Evolutionary conservation across 53 echinoderm and acorn worm species (phyloP), one percentile per base, ranked within the genome.

Genomic region (Holothuria leucospilota): DNA sequence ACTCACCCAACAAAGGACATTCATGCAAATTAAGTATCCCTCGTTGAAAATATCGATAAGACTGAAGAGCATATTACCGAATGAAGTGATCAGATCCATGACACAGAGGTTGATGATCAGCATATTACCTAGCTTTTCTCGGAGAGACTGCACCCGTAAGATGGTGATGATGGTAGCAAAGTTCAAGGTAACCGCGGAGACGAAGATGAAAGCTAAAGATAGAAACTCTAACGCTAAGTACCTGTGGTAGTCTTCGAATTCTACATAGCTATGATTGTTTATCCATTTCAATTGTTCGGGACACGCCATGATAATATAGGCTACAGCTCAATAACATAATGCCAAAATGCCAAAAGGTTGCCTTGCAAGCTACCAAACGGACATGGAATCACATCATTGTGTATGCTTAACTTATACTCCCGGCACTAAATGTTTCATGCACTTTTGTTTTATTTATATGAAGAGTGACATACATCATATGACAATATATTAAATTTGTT

Each of bases 1-100:
- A 80, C 80, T 59, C 59, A 80, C 80, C 38, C 59, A 21, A 59
- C 80, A 80, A 26, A 80, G 15, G 8, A 16, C 12, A 59, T 28
- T 4, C 6, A 16, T 7, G 34, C 68, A 83, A 6, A 83, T 24
- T 4, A 83, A 20, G 26, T 67, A 66, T 65, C 84, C 84, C 63
- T 83, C 68, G n/a, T 20, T 34, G 10, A 67, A 66, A 51, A 83
- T 39, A 83, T 83, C 84, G 25, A 66, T 46, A 20, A 66, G 10
- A 25, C 65, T 83, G 29, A 83, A 83, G 39, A 41, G 64, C 82
- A 82, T 82, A 63, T 63, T 82, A 1, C 61, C 82, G 16, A 82
- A 21, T 3, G 82, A 18, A 14, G 82, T 41, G 3, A 82, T 16
- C 12, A 82, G 63, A 65, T 82, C 82, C 64, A 82, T 63, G 40